Base-by-base conservation (phyloP, 30 jellyfish, hydroid and myxozoan genomes). In the Hydra vulgaris region DNA sequence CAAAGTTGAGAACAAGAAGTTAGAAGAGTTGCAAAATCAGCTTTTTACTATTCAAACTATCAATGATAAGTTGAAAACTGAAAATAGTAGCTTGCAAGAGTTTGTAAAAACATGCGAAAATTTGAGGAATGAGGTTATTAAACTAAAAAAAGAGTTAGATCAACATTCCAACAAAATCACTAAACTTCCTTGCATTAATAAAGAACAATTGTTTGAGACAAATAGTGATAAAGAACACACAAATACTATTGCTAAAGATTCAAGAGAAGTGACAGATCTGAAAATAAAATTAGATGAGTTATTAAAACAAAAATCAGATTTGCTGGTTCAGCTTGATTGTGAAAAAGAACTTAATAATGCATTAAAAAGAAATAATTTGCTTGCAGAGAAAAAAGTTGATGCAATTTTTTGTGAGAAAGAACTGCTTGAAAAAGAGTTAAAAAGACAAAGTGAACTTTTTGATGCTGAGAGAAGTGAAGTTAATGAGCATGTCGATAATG, bases 401-500 rank as follows among this genome's bases (percentile, higher is more conserved):
- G 83, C 70, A 20, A 22, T 27, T 70, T 21, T 25, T 18, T n/a
- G 26, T 70, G 25, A 53, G 71, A 75, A 40, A 75, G 61, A 40
- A 3, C 12, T 40, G 61, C 12, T 40, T 7, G 83, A 40, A 26
- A 75, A 75, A 26, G 56, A 75, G 8, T 21, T 75, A 21, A 18
- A 26, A 17, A 26, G 56, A 18, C 73, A 23, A 72, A 7, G 56
- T 67, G 26, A 22, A 17, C 24, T 17, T 72, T 75, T 25, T 75
- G 71, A 75, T 17, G 66, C 0, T 8, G 83, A 75, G 24, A 40
- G 78, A 19, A 23, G 19, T 7, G 40, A 75, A 26, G 52, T 75
- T 0, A 23, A 40, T 75, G 76, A 75, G 56, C 72, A 75, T 25
- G 83, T 25, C 17, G 56, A 75, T 53, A 70, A 75, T 26, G 83